Evolutionary conservation across 2,113 vertebrate genomes (phyloP).

Genomic region (Isichthys henryi): DNA sequence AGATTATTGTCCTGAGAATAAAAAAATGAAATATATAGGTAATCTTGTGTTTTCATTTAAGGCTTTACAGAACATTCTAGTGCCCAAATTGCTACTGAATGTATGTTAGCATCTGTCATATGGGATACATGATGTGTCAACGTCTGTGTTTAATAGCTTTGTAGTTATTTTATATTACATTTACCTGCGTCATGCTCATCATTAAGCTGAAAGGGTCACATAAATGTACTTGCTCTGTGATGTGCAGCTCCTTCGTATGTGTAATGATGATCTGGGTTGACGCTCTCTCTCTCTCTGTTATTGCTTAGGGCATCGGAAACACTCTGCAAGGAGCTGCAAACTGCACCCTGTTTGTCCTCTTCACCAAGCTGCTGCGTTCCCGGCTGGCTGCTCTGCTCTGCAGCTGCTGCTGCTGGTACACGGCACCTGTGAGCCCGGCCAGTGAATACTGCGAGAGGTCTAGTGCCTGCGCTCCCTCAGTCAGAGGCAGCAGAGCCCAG

Average conservation of each 20-base stretch:
- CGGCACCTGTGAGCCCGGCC: neutral
- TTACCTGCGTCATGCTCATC: neutral
- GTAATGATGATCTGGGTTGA: neutral
- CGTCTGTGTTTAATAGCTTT: neutral
- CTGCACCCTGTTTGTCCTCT: constrained; percentile 86
- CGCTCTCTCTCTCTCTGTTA: neutral
- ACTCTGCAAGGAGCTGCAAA: constrained; percentile 94
- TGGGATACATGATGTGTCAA: neutral
- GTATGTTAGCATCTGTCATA: neutral
- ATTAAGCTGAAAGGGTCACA: neutral
- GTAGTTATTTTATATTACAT: neutral
- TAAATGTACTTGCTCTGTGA: neutral
- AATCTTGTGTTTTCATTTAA: neutral
- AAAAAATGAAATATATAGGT: neutral
- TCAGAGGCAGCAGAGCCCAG: neutral
- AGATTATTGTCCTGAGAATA: neutral
- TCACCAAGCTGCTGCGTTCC: constrained; percentile 63
- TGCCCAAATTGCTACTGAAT: neutral
- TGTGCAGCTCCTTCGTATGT: neutral
- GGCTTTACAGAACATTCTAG: neutral
- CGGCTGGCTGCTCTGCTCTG: constrained; percentile 59
- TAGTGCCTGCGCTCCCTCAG: neutral
- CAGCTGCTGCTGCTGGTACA: constrained; percentile 47
- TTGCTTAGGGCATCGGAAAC: constrained; percentile 82
- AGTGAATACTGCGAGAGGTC: neutral